Conservation (phyloP, 2,797 vertebrate species). For the Platalea minor region DNA sequence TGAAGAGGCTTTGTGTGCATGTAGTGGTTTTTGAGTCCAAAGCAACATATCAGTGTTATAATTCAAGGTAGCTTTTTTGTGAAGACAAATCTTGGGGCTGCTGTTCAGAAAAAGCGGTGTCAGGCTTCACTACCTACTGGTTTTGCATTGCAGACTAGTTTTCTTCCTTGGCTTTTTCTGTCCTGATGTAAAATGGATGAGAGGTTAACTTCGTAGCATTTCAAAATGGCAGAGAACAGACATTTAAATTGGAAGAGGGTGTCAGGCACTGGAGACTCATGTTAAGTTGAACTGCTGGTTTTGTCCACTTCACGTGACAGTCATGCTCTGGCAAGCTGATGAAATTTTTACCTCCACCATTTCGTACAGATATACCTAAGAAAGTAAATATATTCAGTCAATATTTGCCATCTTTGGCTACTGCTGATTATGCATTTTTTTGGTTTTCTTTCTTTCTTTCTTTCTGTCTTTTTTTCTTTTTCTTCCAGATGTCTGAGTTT, state of each 20-base stretch:
- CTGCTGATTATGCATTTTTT: not conserved
- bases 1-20: not conserved
- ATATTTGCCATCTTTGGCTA: not conserved
- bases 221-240: not conserved
- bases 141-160: not conserved
- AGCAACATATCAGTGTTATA: not conserved
- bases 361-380: not conserved
- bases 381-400: not conserved
- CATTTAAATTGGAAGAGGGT: not conserved
- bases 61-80: not conserved
- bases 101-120: not conserved
- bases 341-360: not conserved
- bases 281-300: not conserved
- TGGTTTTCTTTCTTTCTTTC: not conserved
- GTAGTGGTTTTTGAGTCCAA: not conserved
- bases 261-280: not conserved
- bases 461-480: not conserved
- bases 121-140: not conserved
- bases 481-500: not conserved
- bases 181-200: not conserved
- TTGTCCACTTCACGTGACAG: not conserved
- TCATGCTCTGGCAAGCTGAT: not conserved
- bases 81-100: not conserved
- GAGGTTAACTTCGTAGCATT: not conserved
- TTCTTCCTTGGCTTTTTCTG: not conserved